Conservation (phyloP, 2,888 invertebrate species). For the Lydus trimaculatus region DNA sequence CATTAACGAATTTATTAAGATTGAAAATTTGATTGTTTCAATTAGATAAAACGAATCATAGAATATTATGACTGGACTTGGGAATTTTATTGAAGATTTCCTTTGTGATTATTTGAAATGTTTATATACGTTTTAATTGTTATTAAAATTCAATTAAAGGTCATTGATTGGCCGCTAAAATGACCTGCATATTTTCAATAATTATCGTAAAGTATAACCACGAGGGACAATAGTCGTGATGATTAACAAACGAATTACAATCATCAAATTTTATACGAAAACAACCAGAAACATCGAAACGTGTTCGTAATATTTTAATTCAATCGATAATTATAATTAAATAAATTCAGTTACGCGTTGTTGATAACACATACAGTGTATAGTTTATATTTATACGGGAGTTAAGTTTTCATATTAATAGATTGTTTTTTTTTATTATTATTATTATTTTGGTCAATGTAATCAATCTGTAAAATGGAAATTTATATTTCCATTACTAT, state of each 20-base stretch:
- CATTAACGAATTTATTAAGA: not conserved
- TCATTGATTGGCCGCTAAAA: too few relatives aligned
- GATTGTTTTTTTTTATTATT: not conserved
- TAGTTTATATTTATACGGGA: not conserved
- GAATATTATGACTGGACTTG: not conserved
- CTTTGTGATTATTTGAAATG: not conserved
- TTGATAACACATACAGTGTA: too few relatives aligned
- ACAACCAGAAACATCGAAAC: not conserved
- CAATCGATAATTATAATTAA: conserved; percentile 2
- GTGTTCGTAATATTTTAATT: not conserved
- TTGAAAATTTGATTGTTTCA: not conserved
- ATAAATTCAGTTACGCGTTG: not conserved
- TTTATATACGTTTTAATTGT: not conserved
- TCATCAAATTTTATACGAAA: not conserved
- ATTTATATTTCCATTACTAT: conserved; percentile 3
- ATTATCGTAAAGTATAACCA: too few relatives aligned
- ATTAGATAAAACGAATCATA: not conserved
- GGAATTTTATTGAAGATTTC: not conserved
- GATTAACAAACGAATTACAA: not conserved
- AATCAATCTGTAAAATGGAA: conserved; percentile 1
- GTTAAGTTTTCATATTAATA: not conserved
- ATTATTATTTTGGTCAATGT: not conserved
- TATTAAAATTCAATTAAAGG: too few relatives aligned
- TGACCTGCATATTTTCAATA: too few relatives aligned
- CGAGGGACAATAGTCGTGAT: not conserved